Evolutionary conservation across 2,113 vertebrate species (phyloP), one percentile per base, ranked within the genome.

Genomic region (Actenoides hombroni): DNA sequence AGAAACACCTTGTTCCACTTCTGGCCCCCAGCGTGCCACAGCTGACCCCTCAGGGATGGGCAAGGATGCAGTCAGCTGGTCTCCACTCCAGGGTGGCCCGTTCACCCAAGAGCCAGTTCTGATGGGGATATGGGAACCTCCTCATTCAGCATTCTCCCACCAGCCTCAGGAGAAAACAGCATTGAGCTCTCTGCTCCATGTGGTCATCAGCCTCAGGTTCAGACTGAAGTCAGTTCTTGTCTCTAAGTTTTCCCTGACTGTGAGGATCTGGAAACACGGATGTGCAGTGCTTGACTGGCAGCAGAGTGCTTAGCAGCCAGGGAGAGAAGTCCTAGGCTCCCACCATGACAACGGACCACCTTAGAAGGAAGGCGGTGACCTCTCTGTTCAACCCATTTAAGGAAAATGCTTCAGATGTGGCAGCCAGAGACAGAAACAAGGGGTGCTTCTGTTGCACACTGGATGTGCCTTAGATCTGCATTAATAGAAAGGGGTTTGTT

Each of bases 401-500:
- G 51, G 39, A 64, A 75, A 82, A 28, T 17, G 19, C 31, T 70
- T 88, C 37, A 57, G 46, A 54, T 42, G 33, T 19, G 24, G 26
- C 64, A 86, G 71, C 59, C 59, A 81, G 29, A 83, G 54, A 17
- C 70, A 86, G 68, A 90, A 90, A 70, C 12, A 39, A 57, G 57
- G 49, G 70, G 35, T 60, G 49, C 31, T 80, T 63, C 84, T 92
- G n/a, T 35, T 85, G 44, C 33, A 31, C 16, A 3, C 11, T 60
- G 70, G 8, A 23, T 83, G 67, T 37, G 69, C 2, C 3, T 78
- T 74, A 39, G 51, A 31, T 63, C 73, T 86, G 75, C 37, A 19
- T 88, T 93, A 90, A 88, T 53, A 68, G 65, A 86, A 85, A 88
- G 60, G 84, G 40, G 5, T 59, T 96, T 92, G 71, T 21, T 53